Conservation (phyloP, 2,797 vertebrate species). For the Rhinichthys osculus region DNA sequence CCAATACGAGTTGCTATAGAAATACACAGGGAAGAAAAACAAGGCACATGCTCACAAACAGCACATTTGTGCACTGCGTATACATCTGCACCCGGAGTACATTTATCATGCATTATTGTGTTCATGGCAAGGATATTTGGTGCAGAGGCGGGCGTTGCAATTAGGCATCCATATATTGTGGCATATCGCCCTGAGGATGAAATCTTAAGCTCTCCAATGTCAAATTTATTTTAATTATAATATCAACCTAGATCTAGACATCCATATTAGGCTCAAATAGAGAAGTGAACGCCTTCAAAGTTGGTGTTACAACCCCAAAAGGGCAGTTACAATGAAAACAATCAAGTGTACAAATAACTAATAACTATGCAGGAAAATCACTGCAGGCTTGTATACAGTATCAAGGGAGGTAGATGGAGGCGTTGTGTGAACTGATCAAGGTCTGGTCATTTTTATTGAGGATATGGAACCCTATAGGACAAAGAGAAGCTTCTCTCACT, state of each 20-base stretch:
- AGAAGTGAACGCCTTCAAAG: conserved; percentile 3
- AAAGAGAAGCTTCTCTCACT: conserved; percentile 13
- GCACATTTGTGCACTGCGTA: background rate
- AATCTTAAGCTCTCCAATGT: conserved; percentile 39
- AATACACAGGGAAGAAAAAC: background rate
- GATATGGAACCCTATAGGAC: background rate
- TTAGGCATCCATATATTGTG: conserved; percentile 22
- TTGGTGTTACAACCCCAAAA: background rate
- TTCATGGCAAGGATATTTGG: conserved; percentile 7
- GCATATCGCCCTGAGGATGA: conserved; percentile 15
- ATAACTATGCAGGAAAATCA: conserved; percentile 5
- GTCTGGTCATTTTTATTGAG: conserved; percentile 2
- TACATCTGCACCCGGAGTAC: background rate
- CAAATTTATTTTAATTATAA: conserved; percentile 24
- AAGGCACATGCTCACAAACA: background rate
- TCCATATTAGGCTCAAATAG: background rate
- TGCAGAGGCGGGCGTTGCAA: conserved; percentile 19
- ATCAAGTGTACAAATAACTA: background rate
- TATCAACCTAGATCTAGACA: conserved; percentile 35
- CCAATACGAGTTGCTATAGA: background rate
- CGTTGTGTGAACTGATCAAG: background rate
- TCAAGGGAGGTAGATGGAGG: background rate
- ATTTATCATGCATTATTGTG: conserved; percentile 31
- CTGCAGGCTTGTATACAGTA: background rate
- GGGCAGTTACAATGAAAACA: background rate